Conservation (phyloP, 1,140 invertebrate genomes). For the Melanaphis sacchari region DNA sequence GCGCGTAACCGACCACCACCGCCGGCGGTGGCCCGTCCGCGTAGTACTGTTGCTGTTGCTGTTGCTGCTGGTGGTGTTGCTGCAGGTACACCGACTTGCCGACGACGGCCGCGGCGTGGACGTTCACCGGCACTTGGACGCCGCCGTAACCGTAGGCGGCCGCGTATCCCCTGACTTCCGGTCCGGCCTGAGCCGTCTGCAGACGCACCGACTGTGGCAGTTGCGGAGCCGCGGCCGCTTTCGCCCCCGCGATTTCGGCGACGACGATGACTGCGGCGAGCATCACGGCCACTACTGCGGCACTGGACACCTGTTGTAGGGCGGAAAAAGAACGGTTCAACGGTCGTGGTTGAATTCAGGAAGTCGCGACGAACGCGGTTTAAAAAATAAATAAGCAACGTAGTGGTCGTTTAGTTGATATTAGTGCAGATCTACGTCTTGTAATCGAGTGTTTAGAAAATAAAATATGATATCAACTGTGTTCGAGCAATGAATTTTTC, state of each 20-base stretch:
- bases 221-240: not conserved
- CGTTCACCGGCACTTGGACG: slow-evolving; percentile 59
- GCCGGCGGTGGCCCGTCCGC: not conserved
- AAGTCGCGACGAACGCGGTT: too few species aligned
- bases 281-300: not conserved
- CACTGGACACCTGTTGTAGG: not conserved
- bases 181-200: not conserved
- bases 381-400: too few species aligned
- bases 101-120: slow-evolving; percentile 60
- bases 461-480: too few species aligned
- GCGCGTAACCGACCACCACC: slow-evolving; percentile 64
- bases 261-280: not conserved
- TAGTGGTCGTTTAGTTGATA: too few species aligned
- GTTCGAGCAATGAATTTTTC: too few species aligned
- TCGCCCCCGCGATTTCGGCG: not conserved
- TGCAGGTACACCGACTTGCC: slow-evolving; percentile 61
- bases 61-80: not conserved
- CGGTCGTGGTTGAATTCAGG: too few species aligned
- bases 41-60: not conserved
- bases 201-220: not conserved
- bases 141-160: slow-evolving; percentile 60
- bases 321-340: not conserved
- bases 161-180: slow-evolving; percentile 61
- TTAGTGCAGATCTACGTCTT: too few species aligned
- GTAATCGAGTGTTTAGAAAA: too few species aligned